Evolutionary conservation across 2,797 vertebrate species (phyloP).

Genomic region (Pipistrellus kuhlii): DNA sequence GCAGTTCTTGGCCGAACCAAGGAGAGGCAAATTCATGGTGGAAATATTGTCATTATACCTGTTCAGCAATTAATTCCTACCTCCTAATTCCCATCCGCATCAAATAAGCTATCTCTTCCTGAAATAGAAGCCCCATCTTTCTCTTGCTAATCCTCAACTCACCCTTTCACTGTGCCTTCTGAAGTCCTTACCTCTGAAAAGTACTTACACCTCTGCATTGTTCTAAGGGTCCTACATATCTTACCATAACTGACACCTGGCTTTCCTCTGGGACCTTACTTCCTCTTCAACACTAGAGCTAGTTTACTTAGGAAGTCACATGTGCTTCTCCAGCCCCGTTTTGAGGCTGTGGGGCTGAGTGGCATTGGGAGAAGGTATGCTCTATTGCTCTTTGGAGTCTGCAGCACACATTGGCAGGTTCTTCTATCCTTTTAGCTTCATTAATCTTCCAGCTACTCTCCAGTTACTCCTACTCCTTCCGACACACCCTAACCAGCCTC

Average conservation of each 20-base stretch:
- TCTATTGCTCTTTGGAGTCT: background rate
- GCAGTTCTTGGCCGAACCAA: background rate
- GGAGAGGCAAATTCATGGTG: background rate
- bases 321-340: background rate
- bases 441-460: background rate
- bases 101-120: background rate
- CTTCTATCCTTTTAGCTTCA: background rate
- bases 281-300: background rate
- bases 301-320: background rate
- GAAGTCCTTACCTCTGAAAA: slow-evolving; percentile 13
- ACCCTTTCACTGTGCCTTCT: background rate
- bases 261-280: background rate
- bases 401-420: background rate
- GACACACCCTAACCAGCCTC: background rate
- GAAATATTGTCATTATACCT: background rate
- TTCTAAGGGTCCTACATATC: background rate
- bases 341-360: background rate
- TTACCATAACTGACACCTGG: background rate
- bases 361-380: background rate
- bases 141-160: background rate
- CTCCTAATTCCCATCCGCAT: background rate
- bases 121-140: background rate
- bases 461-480: background rate
- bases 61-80: background rate
- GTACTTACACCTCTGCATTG: background rate